A percentile compares a stretch with the other conserved stretches of the same genome.
Conservation (phyloP, 2,113 vertebrate genomes). For the Protobothrops mucrosquamatus region DNA sequence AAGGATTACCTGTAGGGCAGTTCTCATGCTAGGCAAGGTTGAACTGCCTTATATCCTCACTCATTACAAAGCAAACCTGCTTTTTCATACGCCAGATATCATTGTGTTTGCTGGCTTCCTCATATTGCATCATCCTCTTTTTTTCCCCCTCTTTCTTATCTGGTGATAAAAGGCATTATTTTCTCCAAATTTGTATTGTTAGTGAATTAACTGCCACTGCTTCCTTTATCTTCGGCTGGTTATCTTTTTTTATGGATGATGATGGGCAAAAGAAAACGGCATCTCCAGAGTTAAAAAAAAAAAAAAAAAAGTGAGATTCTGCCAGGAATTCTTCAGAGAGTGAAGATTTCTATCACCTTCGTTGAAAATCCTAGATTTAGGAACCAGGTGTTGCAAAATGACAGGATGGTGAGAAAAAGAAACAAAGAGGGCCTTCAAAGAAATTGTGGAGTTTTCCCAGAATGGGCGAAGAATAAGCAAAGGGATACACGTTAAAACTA, state of each 20-base stretch:
- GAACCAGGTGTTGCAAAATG: background rate
- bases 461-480: background rate
- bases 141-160: background rate
- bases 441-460: background rate
- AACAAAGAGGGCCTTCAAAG: background rate
- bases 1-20: too few species aligned
- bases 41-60: background rate
- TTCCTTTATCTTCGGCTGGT: background rate
- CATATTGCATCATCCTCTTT: background rate
- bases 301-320: background rate
- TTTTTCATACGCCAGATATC: background rate
- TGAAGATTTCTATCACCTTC: background rate
- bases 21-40: background rate
- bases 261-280: background rate
- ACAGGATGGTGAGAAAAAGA: background rate
- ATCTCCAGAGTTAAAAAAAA: background rate
- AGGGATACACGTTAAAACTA: background rate
- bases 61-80: background rate
- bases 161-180: background rate
- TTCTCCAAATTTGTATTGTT: background rate
- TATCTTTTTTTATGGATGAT: background rate
- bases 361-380: background rate
- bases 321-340: background rate
- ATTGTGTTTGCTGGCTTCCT: background rate
- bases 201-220: background rate